Evolutionary conservation across 2,888 invertebrate species (phyloP).

Genomic region (Sussaba pulchella): DNA sequence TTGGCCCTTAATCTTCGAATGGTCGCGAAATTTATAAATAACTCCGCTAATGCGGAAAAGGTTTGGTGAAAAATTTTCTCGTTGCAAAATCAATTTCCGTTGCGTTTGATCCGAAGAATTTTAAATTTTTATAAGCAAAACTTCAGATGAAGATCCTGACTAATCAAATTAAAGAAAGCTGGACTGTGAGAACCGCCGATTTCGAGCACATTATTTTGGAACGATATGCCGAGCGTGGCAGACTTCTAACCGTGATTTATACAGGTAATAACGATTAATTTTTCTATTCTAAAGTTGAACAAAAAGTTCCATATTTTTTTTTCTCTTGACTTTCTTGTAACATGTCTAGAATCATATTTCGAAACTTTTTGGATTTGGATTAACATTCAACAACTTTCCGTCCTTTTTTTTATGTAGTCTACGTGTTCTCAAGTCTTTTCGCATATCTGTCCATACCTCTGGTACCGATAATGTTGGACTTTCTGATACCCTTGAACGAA

Average conservation of each 20-base stretch:
- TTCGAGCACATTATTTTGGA: not conserved
- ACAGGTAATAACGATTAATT: not conserved
- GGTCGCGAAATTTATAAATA: not conserved
- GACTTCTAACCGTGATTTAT: not conserved
- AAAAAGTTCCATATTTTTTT: no score
- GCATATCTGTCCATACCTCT: no score
- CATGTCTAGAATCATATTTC: no score
- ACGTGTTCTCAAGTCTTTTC: no score
- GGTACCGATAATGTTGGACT: slow-evolving; percentile 60
- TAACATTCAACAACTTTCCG: no score
- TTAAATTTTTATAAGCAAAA: no score
- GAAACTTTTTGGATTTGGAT: no score
- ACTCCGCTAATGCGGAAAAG: not conserved
- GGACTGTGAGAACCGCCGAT: not conserved
- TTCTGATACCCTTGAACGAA: slow-evolving; percentile 58
- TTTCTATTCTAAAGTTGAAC: not conserved
- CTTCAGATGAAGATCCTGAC: not conserved
- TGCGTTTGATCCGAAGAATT: no score
- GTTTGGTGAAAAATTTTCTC: not conserved
- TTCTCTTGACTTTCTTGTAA: no score
- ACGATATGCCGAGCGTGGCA: not conserved
- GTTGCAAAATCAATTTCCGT: no score
- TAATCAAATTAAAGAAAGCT: not conserved
- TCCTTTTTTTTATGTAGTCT: no score
- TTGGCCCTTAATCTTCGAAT: not conserved